A percentile compares a stretch with the other conserved stretches of the same genome.
Conservation (phyloP, 2,797 vertebrate genomes). For the Buphagus erythrorhynchus region DNA sequence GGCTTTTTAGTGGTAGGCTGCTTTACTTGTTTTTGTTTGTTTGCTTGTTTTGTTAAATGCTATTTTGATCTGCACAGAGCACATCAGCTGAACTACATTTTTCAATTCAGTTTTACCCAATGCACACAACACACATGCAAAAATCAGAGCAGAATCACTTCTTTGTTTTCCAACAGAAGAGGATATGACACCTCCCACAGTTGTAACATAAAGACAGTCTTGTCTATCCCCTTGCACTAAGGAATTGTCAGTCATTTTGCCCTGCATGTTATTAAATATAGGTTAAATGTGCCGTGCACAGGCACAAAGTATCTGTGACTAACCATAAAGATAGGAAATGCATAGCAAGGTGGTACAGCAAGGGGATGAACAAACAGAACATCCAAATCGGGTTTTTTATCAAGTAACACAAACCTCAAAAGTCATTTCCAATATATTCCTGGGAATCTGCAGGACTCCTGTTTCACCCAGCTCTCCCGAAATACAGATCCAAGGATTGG, state of each 20-base stretch:
- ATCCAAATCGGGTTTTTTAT: neutral
- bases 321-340: neutral
- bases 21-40: neutral
- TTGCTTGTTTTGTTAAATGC: neutral
- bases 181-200: neutral
- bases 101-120: neutral
- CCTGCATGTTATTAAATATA: neutral
- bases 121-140: neutral
- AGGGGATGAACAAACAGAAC: neutral
- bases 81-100: neutral
- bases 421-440: constrained; percentile 94
- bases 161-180: neutral
- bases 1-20: neutral
- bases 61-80: neutral
- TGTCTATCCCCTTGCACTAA: neutral
- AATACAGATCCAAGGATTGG: constrained; percentile 98
- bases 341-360: neutral
- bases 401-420: constrained; percentile 87
- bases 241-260: neutral
- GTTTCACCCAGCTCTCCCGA: constrained; percentile 96
- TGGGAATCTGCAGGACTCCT: constrained; percentile 93
- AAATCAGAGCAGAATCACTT: neutral
- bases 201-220: neutral
- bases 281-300: neutral
- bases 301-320: neutral